Conservation (phyloP, 2,888 invertebrate species). For the Drosophila austrosaltans region DNA sequence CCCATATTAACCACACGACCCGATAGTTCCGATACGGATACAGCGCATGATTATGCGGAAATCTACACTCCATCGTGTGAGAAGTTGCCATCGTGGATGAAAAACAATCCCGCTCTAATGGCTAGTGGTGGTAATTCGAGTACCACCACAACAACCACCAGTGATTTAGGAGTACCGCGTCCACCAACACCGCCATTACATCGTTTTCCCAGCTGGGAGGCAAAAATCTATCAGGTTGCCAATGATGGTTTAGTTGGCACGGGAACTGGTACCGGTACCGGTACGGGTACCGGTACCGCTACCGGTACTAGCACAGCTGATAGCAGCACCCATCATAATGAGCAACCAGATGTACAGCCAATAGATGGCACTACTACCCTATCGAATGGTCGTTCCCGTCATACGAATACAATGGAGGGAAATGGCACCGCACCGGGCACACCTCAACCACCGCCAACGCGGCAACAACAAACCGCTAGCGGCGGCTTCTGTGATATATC, state of each 20-base stretch:
- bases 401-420: slow-evolving; percentile 33
- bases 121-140: slow-evolving; percentile 86
- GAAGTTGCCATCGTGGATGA: slow-evolving; percentile 86
- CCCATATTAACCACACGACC: slow-evolving; percentile 65
- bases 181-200: slow-evolving; percentile 96
- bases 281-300: slow-evolving; percentile 29
- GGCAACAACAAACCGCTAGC: slow-evolving; percentile 84
- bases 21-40: slow-evolving; percentile 86
- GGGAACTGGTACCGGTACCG: slow-evolving; percentile 34
- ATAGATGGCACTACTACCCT: slow-evolving; percentile 54
- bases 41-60: slow-evolving; percentile 95
- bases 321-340: slow-evolving; percentile 45
- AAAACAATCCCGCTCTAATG: slow-evolving; percentile 83
- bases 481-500: slow-evolving; percentile 95
- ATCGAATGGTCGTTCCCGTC: slow-evolving; percentile 50
- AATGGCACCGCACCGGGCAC: slow-evolving; percentile 72
- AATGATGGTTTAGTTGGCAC: slow-evolving; percentile 85
- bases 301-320: slow-evolving; percentile 48
- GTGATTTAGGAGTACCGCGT: slow-evolving; percentile 83
- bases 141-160: slow-evolving; percentile 83
- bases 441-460: slow-evolving; percentile 82
- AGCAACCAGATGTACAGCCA: slow-evolving; percentile 61
- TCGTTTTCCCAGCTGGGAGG: slow-evolving; percentile 96
- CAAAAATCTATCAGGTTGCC: slow-evolving; percentile 96
- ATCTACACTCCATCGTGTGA: slow-evolving; percentile 96